Evolutionary conservation across 2,797 vertebrate species (phyloP).

Genomic region (Taeniopygia guttata): DNA sequence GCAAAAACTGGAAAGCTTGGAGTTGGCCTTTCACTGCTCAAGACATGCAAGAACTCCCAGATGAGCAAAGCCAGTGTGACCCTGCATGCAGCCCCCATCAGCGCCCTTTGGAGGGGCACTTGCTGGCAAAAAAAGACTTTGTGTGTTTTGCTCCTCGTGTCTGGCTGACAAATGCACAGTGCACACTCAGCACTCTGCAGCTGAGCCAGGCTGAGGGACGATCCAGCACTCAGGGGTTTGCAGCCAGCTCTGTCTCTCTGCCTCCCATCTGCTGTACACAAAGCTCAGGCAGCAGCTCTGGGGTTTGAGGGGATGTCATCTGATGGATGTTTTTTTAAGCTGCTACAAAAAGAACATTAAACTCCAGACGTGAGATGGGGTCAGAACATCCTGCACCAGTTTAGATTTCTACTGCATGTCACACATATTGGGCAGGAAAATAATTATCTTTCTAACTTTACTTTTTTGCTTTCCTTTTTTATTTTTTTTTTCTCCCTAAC

Average conservation of each 20-base stretch:
- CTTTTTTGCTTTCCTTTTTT: neutral
- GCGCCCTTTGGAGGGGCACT: rapidly evolving
- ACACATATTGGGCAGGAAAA: neutral
- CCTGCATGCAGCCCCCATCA: rapidly evolving
- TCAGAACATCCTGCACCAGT: neutral
- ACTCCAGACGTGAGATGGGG: neutral
- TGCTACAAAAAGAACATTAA: neutral
- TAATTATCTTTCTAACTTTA: neutral
- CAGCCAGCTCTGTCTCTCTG: neutral
- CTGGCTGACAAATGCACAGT: neutral
- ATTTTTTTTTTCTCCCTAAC: rapidly evolving
- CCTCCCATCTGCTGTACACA: neutral
- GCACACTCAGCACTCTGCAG: neutral
- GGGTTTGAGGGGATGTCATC: neutral
- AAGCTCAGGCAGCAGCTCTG: neutral
- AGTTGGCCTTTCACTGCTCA: neutral
- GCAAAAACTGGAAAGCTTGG: neutral
- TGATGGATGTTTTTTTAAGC: neutral
- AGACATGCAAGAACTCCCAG: neutral
- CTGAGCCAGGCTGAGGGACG: neutral
- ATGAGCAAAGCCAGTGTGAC: rapidly evolving
- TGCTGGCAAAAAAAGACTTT: neutral
- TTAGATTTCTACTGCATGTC: neutral
- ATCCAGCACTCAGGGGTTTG: neutral
- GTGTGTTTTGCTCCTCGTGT: neutral